Base-by-base conservation (phyloP, 2,113 vertebrate genomes). In the Halcyon senegalensis region DNA sequence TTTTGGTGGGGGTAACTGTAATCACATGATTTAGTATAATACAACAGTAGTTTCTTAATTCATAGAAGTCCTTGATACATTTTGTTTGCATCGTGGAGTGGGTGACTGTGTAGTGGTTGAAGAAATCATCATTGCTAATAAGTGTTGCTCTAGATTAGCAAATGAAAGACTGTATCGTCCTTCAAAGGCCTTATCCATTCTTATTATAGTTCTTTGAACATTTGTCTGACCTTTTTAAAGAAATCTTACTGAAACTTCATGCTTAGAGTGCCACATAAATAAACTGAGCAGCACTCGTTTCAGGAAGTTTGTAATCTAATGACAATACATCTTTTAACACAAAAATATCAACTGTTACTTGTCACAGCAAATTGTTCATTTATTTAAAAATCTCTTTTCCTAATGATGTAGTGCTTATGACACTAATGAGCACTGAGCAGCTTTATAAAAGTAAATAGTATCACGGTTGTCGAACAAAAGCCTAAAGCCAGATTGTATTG, bases 101-200 rank as follows among this genome's bases (percentile, higher is more conserved):
- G 66, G 80, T 81, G 56, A 93, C 60, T 72, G 3, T 59, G 75
- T 69, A 78, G 62, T 87, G 60, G 59, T 66, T 87, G 86, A 81
- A 95, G 87, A 93, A 95, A 89, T 94, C 82, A 59, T 94, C 76
- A 16, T 66, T 87, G 75, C 95, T 92, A 89, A 53, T 92, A 86
- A 82, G 76, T 95, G 58, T 77, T 81, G 67, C 64, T 96, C 92
- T 62, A 91, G 70, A 97, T 95, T 96, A 96, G 89, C 86, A 82
- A 97, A 92, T 94, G 93, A 95, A 97, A 91, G 92, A 69, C 83
- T 63, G 62, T 58, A 5, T 30, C 46, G 27, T 96, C 89, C 73
- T 96, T 95, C 93, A 93, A 70, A 91, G 77, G 84, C 94, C 58
- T 96, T 59, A 76, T 96, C 73, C 62, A 73, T 92, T 95, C 91